These are phyloP conservation scores for Urosaurus nigricauda DNA, from an alignment of 2,797 vertebrate genomes.

Conservation along the genomic window DNA sequence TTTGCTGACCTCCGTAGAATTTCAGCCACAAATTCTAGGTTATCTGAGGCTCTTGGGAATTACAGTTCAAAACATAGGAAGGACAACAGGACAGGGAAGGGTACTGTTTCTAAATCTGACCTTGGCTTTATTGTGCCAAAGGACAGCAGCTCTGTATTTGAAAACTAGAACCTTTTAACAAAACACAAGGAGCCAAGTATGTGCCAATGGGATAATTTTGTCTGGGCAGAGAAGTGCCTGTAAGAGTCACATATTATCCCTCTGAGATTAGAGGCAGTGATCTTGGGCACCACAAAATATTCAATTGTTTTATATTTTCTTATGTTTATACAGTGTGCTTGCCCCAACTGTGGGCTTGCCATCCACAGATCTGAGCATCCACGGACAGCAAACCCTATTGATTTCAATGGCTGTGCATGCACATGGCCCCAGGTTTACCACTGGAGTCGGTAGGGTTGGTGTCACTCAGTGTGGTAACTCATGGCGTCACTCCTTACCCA, in stretches of 20 bases:
- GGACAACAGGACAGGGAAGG: background rate
- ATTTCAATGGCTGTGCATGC: too few species aligned
- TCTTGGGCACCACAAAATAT: background rate
- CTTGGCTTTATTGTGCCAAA: background rate
- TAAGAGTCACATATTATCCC: background rate
- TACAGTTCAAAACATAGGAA: background rate
- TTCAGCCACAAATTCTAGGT: background rate
- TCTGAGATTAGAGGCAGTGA: background rate
- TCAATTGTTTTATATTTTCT: background rate
- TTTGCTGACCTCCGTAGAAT: background rate
- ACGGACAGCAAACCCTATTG: too few species aligned
- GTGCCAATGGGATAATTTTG: background rate
- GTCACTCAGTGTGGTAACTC: too few species aligned
- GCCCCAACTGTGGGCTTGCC: too few species aligned
- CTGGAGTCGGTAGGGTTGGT: too few species aligned
- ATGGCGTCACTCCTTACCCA: too few species aligned
- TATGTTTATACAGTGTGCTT: background rate
- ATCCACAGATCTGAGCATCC: too few species aligned
- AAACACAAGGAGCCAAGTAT: background rate
- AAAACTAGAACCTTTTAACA: background rate
- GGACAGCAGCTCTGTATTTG: background rate
- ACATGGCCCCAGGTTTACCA: too few species aligned
- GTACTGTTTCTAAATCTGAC: background rate
- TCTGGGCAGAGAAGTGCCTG: background rate
- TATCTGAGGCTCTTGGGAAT: background rate